Evolutionary conservation across 2,113 vertebrate genomes (phyloP), one percentile per base, ranked within the genome.

Genomic region (Dasyornis broadbenti): DNA sequence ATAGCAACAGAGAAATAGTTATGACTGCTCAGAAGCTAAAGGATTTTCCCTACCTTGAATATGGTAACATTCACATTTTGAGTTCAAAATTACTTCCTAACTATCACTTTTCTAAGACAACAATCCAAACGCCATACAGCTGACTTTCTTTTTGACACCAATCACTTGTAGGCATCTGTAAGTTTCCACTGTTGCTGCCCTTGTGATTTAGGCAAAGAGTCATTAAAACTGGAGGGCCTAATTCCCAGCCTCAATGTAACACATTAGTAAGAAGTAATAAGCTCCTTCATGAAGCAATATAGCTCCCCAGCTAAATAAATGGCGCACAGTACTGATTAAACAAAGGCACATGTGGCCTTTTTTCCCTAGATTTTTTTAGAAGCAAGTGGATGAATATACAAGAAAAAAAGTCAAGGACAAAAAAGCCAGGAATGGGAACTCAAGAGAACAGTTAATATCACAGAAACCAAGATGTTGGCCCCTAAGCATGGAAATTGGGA

Each of bases 261-360:
- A 83, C 27, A 83, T 56, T 35, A 75, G 30, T 57, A 92, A 81
- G 89, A 92, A 83, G 85, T 57, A 95, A 90, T 97, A 90, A 95
- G 60, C 76, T 88, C 64, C 52, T 88, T 81, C 81, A 81, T 78
- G 86, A 91, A 89, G 83, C 86, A 84, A 6, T 56, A 94, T 44
- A 86, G 80, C 69, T 95, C 91, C 91, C 92, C 60, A 75, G 95
- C 40, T 71, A 95, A 86, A 91, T 64, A 94, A 84, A 85, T 71
- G 52, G 60, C 89, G 89, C 56, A 78, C 21, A 27, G 37, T 65
- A 83, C 86, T 91, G 57, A 89, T 91, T 91, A 95, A 94, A 91
- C 81, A 96, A 95, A 95, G 86, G 71, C 90, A 91, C 49, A 60
- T 8, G 44, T 75, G 69, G 31, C 49, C 49, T 83, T 90, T 92